A percentile compares a stretch with the other conserved stretches of the same genome.
These are phyloP conservation scores for Polietes domitor DNA, from an alignment of 2,888 invertebrate genomes.

Conservation along the genomic window DNA sequence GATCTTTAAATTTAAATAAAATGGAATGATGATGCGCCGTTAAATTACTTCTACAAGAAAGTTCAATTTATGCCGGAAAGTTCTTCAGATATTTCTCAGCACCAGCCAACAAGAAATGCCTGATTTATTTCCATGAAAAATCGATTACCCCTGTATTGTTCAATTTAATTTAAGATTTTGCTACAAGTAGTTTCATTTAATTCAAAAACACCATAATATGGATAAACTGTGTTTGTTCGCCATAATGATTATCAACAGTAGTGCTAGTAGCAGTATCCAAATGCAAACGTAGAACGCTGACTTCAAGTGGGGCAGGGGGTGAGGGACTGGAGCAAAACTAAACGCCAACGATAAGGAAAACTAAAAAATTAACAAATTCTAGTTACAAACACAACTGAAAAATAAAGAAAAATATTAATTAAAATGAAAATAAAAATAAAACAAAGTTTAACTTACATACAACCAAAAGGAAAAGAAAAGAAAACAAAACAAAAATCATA, in stretches of 20 bases:
- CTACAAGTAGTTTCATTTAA: neutral
- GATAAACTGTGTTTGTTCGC: neutral
- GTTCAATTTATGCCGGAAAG: too few relatives aligned
- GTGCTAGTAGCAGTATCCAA: too few relatives aligned
- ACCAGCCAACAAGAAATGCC: too few relatives aligned
- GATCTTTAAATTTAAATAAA: too few relatives aligned
- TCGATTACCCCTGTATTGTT: conserved; percentile 5
- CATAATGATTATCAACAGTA: neutral
- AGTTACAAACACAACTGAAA: conserved; percentile 54
- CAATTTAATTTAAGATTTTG: neutral
- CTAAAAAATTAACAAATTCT: conserved; percentile 42
- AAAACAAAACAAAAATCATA: neutral
- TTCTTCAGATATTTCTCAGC: too few relatives aligned
- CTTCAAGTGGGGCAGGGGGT: too few relatives aligned
- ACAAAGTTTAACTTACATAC: neutral
- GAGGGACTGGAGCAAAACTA: neutral
- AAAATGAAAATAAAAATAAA: conserved; percentile 11
- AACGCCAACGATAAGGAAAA: conserved; percentile 33
- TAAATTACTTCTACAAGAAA: too few relatives aligned
- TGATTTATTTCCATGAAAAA: too few relatives aligned
- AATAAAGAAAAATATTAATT: conserved; percentile 14
- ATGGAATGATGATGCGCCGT: too few relatives aligned
- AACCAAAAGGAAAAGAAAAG: neutral
- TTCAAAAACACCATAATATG: neutral
- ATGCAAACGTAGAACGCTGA: neutral